Percentiles rank a stretch among this genome's conserved stretches.
These are phyloP conservation scores for Cynopterus sphinx DNA, from an alignment of 2,797 vertebrate species.

Conservation along the genomic window DNA sequence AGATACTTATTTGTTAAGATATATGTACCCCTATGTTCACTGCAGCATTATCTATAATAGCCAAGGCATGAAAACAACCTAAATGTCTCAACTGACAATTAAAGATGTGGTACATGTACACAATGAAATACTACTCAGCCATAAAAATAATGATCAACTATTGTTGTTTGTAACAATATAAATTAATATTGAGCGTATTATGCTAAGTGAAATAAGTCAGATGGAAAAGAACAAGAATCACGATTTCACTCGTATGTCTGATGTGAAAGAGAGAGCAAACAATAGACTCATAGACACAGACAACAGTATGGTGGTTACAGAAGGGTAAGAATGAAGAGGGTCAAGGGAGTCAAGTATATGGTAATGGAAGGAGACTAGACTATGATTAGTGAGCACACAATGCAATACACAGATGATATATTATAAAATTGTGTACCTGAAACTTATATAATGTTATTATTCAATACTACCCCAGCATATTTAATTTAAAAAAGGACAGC, in stretches of 20 bases:
- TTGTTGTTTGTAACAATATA: neutral
- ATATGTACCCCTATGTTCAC: neutral
- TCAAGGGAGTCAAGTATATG: neutral
- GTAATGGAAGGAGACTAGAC: no score
- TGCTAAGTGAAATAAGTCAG: neutral
- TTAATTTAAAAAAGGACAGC: neutral
- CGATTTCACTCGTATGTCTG: neutral
- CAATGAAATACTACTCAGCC: neutral
- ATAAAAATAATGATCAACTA: neutral
- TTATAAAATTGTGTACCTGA: neutral
- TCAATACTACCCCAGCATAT: neutral
- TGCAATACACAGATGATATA: neutral
- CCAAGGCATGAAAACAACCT: neutral
- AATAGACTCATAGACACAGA: neutral
- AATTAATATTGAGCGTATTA: neutral
- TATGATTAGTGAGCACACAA: neutral
- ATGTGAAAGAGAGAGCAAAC: neutral
- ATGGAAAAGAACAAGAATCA: neutral
- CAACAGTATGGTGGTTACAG: neutral
- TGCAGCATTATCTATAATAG: neutral
- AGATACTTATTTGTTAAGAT: neutral
- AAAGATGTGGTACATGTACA: no score
- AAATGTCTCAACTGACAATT: no score
- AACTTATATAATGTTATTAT: neutral
- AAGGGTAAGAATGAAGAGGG: neutral